Evolutionary conservation across 2,113 vertebrate genomes (phyloP).

Genomic region (Bubo blakistoni): DNA sequence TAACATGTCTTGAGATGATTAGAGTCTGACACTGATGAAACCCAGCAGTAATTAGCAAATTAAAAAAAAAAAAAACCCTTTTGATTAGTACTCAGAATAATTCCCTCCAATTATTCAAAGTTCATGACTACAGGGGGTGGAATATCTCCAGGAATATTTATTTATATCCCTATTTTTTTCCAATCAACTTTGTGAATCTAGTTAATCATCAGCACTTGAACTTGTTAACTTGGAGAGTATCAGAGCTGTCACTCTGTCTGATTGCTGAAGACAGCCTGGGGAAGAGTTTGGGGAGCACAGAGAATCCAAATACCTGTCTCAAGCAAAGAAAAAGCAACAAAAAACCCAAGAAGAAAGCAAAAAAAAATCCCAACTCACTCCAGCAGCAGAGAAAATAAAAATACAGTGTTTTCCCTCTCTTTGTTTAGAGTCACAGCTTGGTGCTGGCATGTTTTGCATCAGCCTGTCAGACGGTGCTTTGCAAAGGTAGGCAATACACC

Average conservation of each 20-base stretch:
- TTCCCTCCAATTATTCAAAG: conserved; percentile 87
- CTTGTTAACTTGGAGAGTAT: conserved; percentile 67
- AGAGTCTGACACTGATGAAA: conserved; percentile 83
- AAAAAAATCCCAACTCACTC: neutral
- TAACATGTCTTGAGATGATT: conserved; percentile 84
- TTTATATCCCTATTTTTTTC: conserved; percentile 79
- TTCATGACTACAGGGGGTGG: conserved; percentile 84
- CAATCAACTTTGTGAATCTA: conserved; percentile 76
- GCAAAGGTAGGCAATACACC: conserved; percentile 10
- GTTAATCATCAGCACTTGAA: conserved; percentile 72
- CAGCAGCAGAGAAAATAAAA: conserved; percentile 45
- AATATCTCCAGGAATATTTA: conserved; percentile 82
- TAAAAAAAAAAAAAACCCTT: conserved; percentile 73
- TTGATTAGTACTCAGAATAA: conserved; percentile 86
- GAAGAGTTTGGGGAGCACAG: conserved; percentile 19
- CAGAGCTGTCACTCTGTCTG: conserved; percentile 62
- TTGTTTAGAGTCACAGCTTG: conserved; percentile 61
- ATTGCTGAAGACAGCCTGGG: conserved; percentile 49
- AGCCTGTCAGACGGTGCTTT: conserved; percentile 6
- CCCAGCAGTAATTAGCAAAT: conserved; percentile 83
- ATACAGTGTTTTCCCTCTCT: conserved; percentile 31
- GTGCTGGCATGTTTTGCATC: conserved; percentile 56
- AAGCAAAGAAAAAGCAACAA: neutral
- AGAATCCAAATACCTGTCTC: conserved; percentile 21
- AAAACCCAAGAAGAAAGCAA: neutral